Evolutionary conservation across 2,797 vertebrate species (phyloP).

Genomic region (Eidolon dupreanum): DNA sequence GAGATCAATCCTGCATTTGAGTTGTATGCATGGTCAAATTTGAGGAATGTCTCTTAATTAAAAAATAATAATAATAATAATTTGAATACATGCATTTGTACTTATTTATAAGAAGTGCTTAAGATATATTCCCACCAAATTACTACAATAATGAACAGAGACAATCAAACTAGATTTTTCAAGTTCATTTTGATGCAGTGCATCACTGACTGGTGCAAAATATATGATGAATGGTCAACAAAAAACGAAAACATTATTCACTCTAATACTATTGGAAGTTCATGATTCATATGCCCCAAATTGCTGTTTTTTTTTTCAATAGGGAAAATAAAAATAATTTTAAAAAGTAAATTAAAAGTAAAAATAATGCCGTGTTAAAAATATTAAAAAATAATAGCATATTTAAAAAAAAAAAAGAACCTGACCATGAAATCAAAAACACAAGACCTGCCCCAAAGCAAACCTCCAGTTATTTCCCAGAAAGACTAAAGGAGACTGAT

Average conservation of each 20-base stretch:
- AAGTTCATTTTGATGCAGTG: background rate
- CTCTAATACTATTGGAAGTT: background rate
- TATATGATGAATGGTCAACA: background rate
- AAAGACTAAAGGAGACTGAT: background rate
- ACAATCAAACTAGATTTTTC: background rate
- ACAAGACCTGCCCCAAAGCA: background rate
- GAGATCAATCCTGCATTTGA: background rate
- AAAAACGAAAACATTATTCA: background rate
- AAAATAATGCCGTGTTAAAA: too few relatives aligned
- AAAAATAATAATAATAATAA: background rate
- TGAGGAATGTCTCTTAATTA: background rate
- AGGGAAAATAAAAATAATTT: background rate
- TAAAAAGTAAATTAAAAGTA: background rate
- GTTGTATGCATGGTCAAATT: background rate
- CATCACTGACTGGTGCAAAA: background rate
- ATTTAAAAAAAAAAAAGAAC: background rate
- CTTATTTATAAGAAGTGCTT: background rate
- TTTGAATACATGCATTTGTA: background rate
- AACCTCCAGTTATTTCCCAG: background rate
- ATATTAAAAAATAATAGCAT: background rate
- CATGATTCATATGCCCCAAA: background rate
- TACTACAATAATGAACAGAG: background rate
- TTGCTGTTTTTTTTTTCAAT: background rate
- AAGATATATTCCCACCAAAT: background rate
- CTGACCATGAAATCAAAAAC: background rate